Evolutionary conservation across 35 echinoderm and acorn worm genomes (phyloP), one percentile per base, ranked within the genome.

Genomic region (Antedon bifida): DNA sequence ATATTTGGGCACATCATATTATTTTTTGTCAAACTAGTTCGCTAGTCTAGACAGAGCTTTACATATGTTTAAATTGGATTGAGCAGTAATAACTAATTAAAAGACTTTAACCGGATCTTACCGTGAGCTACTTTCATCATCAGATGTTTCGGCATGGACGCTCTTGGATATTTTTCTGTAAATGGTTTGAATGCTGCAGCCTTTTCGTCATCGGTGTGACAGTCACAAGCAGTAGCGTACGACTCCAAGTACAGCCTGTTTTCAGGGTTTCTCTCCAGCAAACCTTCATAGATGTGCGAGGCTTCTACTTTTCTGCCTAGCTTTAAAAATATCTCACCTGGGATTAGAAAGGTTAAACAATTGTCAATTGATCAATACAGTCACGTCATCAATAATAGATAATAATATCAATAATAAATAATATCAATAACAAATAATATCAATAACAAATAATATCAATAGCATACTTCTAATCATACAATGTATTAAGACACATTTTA

Each of bases 121-220:
- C 95, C 95, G 83, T 88, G 90, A 31, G 86, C 84, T 39, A 99
- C 88, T 36, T 93, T 99, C 23, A 99, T 83, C 30, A 91, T 85
- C 51, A 92, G 32, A 75, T 91, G 84, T 55, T 88, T 99, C 0
- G 95, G 95, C 11, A 88, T 89, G 26, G 87, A 80, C 12, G 95
- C 95, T 34, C 95, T 87, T 0, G 87, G 90, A 34, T 87, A 93
- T 30, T 92, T 92, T 30, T 87, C 90, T n/a, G 74, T 74, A 45
- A 88, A 85, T 23, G 78, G 44, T 39, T 78, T 82, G 36, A 93
- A 99, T 33, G 91, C 89, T 32, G 85, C 88, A 84, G 92, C 73
- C 56, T 80, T 90, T 34, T 92, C 85, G 32, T 82, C 95, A 74
- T 89, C 88, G 31, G 29, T 88, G 0, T 30, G 29, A 29, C 82